Evolutionary conservation across 2,888 invertebrate species (phyloP), one percentile per base, ranked within the genome.

Genomic region (Penaeus monodon): DNA sequence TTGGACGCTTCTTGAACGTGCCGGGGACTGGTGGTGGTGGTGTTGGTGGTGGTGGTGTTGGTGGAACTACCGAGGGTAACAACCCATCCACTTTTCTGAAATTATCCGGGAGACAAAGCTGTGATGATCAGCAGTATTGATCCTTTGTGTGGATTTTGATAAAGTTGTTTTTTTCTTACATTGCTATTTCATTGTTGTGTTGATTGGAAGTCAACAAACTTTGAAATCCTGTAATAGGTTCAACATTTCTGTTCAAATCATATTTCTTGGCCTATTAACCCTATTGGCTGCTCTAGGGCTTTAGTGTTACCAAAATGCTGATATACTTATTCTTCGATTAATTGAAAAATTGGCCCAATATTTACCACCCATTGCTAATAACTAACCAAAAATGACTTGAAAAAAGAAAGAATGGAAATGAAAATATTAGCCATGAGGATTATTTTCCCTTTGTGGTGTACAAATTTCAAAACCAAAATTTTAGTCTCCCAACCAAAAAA

Each of bases 1-100:
- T 92, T 91, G 94, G 94, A 93, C 95, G 95, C 93, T 95, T 95
- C 93, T 95, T 95, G 93, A 94, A 94, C 93, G 94, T 95, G 92
- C 95, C 95, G 90, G 93, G 92, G 85, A 81, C 81, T 65, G 80
- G 85, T 76, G 84, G 84, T 84, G 84, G 84, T 85, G 70, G 57
- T 85, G 73, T 79, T 85, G 57, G 85, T 85, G 80, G 80, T 85
- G 79, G 80, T 85, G 57, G 57, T 57, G 84, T 91, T 87, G 86
- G 86, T 74, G 88, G 84, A 83, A 78, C 76, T 84, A 74, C 84
- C 64, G 49, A 84, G 88, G 88, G 88, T 88, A 88, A 88, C 84
- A 65, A 84, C 84, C 84, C 84, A 82, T 64, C 84, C 80, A 80
- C 88, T 88, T 88, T 88, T 88, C 88, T 84, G 84, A 84, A 88